Conservation (phyloP, 2,888 invertebrate genomes). For the Mycalesis mineus region DNA sequence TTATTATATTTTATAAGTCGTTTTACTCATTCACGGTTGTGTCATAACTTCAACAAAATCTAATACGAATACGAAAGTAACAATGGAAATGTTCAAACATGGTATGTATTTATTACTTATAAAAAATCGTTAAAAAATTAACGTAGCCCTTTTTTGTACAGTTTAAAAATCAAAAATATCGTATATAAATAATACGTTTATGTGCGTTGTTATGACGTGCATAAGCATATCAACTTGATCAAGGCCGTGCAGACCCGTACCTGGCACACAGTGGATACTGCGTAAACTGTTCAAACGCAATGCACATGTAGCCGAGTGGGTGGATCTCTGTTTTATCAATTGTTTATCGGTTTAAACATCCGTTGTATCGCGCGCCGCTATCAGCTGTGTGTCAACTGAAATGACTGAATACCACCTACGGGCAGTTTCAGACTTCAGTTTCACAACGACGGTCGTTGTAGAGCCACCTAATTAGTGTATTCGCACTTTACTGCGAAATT, state of each 20-base stretch:
- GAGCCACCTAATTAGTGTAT: conserved; percentile 12
- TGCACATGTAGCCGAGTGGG: conserved; percentile 51
- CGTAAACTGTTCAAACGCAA: conserved; percentile 33
- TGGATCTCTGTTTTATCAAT: conserved; percentile 57
- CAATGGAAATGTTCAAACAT: conserved; percentile 57
- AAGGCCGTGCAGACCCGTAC: conserved; percentile 69
- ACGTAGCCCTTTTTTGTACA: background rate
- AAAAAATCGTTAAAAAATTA: background rate
- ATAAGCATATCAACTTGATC: conserved; percentile 65
- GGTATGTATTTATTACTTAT: conserved; percentile 37
- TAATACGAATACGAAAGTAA: background rate
- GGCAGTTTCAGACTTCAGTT: conserved; percentile 11
- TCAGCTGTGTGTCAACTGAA: conserved; percentile 11
- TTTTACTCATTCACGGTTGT: background rate
- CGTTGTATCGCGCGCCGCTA: conserved; percentile 17
- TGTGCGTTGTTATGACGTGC: conserved; percentile 44
- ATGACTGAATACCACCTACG: background rate
- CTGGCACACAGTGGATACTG: conserved; percentile 53
- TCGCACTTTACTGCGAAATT: conserved; percentile 2
- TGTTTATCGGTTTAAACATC: conserved; percentile 31
- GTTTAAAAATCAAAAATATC: background rate
- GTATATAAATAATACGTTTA: conserved; percentile 6
- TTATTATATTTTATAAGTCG: background rate
- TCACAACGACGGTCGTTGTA: conserved; percentile 10
- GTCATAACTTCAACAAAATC: background rate